These are phyloP conservation scores for Graptemys geographica DNA, from an alignment of 2,797 vertebrate genomes.

Conservation along the genomic window DNA sequence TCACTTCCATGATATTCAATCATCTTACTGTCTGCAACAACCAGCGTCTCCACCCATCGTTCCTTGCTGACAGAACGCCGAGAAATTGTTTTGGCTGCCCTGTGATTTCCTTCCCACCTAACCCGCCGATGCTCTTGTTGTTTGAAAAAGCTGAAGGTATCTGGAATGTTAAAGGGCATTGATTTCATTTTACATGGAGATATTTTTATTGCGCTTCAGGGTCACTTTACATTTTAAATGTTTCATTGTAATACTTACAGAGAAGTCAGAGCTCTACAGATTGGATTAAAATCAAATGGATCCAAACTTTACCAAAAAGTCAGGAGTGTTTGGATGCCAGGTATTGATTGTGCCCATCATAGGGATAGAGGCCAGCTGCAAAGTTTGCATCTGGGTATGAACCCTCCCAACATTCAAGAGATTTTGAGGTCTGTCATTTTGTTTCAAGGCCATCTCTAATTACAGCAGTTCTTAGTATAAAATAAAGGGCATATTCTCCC, in stretches of 20 bases:
- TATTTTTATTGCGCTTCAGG: neutral
- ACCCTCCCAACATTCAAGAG: neutral
- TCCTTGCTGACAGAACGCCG: constrained; percentile 94
- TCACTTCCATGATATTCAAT: constrained; percentile 95
- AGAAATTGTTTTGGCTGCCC: constrained; percentile 73
- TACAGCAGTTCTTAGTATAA: accelerated
- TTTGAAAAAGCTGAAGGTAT: constrained; percentile 77
- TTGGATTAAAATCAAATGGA: neutral
- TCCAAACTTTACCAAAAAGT: neutral
- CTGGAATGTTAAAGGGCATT: constrained; percentile 75
- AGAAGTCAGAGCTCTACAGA: accelerated
- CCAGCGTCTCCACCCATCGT: constrained; percentile 97
- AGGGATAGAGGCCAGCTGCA: neutral
- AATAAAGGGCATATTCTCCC: neutral
- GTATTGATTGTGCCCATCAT: neutral
- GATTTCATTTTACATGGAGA: neutral
- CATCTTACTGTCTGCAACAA: constrained; percentile 97
- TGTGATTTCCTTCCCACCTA: constrained; percentile 83
- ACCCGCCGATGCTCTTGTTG: constrained; percentile 85
- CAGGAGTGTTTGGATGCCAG: neutral
- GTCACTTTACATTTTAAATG: neutral
- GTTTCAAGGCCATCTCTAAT: neutral
- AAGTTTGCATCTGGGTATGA: neutral
- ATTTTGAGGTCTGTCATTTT: neutral
- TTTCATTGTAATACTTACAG: neutral